Conservation (phyloP, 2,888 invertebrate species). For the Epiblema foenella region DNA sequence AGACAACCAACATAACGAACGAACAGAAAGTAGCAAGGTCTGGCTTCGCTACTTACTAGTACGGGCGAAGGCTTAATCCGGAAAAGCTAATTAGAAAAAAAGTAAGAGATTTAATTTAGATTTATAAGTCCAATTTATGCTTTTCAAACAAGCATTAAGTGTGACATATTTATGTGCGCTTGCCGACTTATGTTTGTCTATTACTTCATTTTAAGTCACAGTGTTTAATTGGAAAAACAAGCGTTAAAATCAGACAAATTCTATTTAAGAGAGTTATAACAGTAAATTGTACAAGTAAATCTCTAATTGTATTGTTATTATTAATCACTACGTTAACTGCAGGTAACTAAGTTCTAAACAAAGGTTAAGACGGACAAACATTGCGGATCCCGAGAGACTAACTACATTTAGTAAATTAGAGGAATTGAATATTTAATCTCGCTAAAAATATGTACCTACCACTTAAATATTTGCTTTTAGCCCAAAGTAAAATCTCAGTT, state of each 20-base stretch:
- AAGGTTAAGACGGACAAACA: conserved; percentile 34
- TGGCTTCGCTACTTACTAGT: conserved; percentile 94
- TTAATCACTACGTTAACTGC: conserved; percentile 22
- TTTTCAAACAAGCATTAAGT: conserved; percentile 70
- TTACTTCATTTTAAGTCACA: conserved; percentile 55
- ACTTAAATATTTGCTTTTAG: conserved; percentile 44
- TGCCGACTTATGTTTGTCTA: conserved; percentile 70
- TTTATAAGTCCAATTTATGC: conserved; percentile 66
- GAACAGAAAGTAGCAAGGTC: conserved; percentile 81
- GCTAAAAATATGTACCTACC: conserved; percentile 51
- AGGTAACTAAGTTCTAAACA: conserved; percentile 30
- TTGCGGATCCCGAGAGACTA: conserved; percentile 28
- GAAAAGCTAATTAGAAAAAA: conserved; percentile 93
- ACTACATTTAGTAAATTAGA: conserved; percentile 34
- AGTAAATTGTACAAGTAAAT: conserved; percentile 20
- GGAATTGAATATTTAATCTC: conserved; percentile 26
- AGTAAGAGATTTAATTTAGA: conserved; percentile 65
- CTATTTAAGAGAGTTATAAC: conserved; percentile 20
- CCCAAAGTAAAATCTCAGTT: conserved; percentile 8
- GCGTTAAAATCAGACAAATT: conserved; percentile 73
- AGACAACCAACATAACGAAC: conserved; percentile 56
- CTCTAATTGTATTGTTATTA: conserved; percentile 11
- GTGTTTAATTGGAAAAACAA: conserved; percentile 65
- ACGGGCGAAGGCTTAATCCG: conserved; percentile 99
- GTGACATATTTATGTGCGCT: conserved; percentile 78